Percentiles rank a stretch among this genome's conserved stretches.
These are phyloP conservation scores for Lumbricus terrestris DNA, from an alignment of 2,888 invertebrate genomes.

Conservation along the genomic window DNA sequence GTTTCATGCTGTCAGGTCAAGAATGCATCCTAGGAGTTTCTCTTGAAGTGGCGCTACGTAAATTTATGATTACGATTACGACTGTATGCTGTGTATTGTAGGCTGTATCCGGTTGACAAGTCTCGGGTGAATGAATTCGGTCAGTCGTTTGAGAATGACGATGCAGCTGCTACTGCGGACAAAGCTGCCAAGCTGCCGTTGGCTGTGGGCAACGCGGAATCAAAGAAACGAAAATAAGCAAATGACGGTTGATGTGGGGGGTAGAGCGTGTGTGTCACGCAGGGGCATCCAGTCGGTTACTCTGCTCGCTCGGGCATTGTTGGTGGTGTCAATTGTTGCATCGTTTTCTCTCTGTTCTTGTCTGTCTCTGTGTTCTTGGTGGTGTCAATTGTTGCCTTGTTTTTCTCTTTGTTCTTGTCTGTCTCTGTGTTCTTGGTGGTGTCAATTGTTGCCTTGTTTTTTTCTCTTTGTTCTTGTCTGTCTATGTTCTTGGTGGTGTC, in stretches of 20 bases:
- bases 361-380: neutral
- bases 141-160: constrained; percentile 50
- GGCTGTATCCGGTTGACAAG: constrained; percentile 73
- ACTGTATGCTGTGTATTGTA: constrained; percentile 34
- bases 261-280: no score
- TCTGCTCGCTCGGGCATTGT: neutral
- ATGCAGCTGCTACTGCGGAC: neutral
- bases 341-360: no score
- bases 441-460: neutral
- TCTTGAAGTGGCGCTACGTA: no score
- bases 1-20: no score
- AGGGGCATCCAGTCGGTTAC: neutral
- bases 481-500: neutral
- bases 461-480: no score
- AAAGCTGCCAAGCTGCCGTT: neutral
- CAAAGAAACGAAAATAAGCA: neutral
- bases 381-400: neutral
- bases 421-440: neutral
- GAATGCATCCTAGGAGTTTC: no score
- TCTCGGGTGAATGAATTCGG: constrained; percentile 74
- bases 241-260: neutral
- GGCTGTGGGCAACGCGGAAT: neutral
- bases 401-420: no score
- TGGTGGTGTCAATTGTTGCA: neutral
- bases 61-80: no score